Conservation (phyloP, 2,113 vertebrate species). For the Seriola dumerili region DNA sequence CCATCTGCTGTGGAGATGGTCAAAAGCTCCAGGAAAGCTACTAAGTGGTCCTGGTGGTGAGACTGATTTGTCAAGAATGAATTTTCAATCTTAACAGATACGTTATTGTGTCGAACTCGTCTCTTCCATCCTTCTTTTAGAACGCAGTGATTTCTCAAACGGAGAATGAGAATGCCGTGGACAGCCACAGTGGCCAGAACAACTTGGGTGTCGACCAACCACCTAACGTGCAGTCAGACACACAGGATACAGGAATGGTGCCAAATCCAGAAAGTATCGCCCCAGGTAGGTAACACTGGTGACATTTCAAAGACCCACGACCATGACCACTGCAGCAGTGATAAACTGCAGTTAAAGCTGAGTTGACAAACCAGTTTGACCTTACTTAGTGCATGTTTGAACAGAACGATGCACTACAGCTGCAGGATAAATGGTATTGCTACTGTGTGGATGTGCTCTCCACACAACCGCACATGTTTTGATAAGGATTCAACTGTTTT, state of each 20-base stretch:
- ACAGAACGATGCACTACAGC: neutral
- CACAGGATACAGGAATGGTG: conserved; percentile 81
- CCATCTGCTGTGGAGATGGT: neutral
- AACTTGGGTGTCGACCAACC: conserved; percentile 72
- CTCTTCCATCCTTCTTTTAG: conserved; percentile 47
- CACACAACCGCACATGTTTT: conserved; percentile 41
- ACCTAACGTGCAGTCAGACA: conserved; percentile 84
- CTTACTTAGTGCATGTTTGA: neutral
- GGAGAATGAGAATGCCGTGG: conserved; percentile 80
- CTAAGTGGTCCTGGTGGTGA: neutral
- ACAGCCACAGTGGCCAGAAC: conserved; percentile 68
- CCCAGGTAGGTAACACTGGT: conserved; percentile 86
- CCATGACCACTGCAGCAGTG: neutral
- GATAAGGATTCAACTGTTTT: conserved; percentile 55
- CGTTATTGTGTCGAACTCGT: neutral
- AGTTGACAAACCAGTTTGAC: conserved; percentile 1
- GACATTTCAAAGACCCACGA: conserved; percentile 13
- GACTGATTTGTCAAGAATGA: neutral
- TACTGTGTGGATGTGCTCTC: conserved; percentile 7
- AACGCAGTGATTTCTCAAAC: conserved; percentile 50
- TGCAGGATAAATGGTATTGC: neutral
- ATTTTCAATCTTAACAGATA: neutral
- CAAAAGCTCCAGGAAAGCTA: neutral
- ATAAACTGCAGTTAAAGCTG: conserved; percentile 5
- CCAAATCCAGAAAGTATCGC: conserved; percentile 91